These are phyloP conservation scores for Cephalopachus bancanus DNA, from an alignment of 2,797 vertebrate species.

Conservation along the genomic window DNA sequence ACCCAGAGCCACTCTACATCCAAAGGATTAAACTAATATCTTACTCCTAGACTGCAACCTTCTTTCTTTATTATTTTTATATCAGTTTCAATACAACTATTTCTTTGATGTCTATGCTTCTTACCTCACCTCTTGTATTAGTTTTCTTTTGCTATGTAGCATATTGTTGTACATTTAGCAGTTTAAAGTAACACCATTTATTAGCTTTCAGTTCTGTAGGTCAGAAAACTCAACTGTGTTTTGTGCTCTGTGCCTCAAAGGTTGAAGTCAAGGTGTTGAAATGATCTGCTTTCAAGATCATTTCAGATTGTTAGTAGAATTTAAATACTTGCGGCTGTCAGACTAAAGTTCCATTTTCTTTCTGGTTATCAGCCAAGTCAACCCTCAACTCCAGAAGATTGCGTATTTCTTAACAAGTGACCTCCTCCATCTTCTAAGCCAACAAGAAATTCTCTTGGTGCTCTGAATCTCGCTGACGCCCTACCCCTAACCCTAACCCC, in stretches of 20 bases:
- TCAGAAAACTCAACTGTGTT: background rate
- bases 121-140: background rate
- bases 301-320: background rate
- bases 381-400: background rate
- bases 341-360: background rate
- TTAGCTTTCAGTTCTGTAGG: background rate
- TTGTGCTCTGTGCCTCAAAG: background rate
- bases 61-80: background rate
- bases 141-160: background rate
- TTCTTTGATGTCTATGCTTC: background rate
- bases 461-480: background rate
- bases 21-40: background rate
- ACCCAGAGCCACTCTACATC: background rate
- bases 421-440: background rate
- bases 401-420: background rate
- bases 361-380: background rate
- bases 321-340: background rate
- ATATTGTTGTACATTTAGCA: background rate
- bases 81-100: background rate
- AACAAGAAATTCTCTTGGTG: background rate
- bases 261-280: background rate
- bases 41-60: background rate
- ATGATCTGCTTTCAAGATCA: background rate
- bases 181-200: background rate
- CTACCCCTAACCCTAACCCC: background rate